Evolutionary conservation across 2,797 vertebrate genomes (phyloP).

Genomic region (Pterois miles): DNA sequence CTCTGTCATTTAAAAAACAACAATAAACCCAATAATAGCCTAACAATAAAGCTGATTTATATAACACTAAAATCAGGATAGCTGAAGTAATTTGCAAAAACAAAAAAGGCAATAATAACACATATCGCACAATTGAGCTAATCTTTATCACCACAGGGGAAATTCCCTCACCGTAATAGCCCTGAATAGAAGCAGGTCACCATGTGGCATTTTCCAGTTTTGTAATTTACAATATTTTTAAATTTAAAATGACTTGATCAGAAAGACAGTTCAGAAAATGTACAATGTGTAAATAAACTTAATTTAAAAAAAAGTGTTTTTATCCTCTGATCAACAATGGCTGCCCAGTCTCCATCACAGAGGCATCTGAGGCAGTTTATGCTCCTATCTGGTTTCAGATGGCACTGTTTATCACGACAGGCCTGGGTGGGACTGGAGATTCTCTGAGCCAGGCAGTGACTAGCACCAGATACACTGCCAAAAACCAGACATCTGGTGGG

Average conservation of each 20-base stretch:
- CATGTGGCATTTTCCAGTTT: neutral
- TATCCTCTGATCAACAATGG: neutral
- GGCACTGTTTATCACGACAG: neutral
- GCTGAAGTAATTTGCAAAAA: too few species aligned
- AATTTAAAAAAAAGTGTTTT: neutral
- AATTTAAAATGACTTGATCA: neutral
- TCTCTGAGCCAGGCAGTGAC: neutral
- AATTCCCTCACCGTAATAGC: too few species aligned
- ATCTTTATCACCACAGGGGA: too few species aligned
- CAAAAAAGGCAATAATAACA: too few species aligned
- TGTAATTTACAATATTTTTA: neutral
- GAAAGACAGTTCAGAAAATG: neutral
- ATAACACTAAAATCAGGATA: too few species aligned
- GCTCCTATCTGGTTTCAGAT: conserved; percentile 14
- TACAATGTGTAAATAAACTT: neutral
- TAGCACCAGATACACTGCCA: conserved; percentile 13
- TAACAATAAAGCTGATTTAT: too few species aligned
- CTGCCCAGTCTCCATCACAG: neutral
- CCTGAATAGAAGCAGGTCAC: neutral
- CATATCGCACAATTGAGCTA: too few species aligned
- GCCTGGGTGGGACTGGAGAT: conserved; percentile 8
- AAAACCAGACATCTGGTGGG: conserved; percentile 44
- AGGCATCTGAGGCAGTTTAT: neutral
- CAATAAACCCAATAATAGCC: too few species aligned
- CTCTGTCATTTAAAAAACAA: too few species aligned